Percentiles rank a stretch among this genome's conserved stretches.
phyloP scores from a whole-genome alignment of 2,797 vertebrate genomes.

The Leptodactylus fallax region DNA sequence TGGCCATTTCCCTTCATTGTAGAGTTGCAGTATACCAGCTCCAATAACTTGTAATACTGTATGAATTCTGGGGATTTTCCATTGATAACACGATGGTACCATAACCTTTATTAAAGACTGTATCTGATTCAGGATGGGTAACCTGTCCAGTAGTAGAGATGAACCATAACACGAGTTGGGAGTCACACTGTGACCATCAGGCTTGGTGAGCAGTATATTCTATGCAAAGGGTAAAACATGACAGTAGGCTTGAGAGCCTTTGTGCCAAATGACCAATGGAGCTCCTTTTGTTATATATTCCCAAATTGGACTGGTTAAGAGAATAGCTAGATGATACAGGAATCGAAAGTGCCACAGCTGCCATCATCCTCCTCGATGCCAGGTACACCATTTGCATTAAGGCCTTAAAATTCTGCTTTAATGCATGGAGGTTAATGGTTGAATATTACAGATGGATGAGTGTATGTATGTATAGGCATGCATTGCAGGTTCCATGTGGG shows the following conservation, averaged over 20 bases:
- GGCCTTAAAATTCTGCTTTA: background rate
- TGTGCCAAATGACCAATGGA: constrained; percentile 20
- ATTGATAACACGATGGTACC: background rate
- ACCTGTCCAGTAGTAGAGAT: background rate
- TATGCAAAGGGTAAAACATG: constrained; percentile 21
- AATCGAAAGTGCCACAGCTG: background rate
- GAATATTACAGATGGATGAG: no score
- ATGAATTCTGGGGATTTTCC: background rate
- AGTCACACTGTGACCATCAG: background rate
- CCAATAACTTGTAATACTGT: background rate
- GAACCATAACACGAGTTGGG: background rate
- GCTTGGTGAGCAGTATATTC: background rate
- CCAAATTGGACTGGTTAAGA: background rate
- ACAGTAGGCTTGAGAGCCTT: background rate
- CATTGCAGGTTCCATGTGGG: background rate
- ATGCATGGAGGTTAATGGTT: background rate
- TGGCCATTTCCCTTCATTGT: background rate
- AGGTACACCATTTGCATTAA: background rate
- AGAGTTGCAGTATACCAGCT: background rate
- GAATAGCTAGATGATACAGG: background rate
- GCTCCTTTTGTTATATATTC: background rate
- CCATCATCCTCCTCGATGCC: background rate
- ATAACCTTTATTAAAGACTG: background rate
- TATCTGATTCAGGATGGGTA: background rate
- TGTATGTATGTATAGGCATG: background rate